Conservation (phyloP, 2,113 vertebrate species). For the Cephalopholis sonnerati region DNA sequence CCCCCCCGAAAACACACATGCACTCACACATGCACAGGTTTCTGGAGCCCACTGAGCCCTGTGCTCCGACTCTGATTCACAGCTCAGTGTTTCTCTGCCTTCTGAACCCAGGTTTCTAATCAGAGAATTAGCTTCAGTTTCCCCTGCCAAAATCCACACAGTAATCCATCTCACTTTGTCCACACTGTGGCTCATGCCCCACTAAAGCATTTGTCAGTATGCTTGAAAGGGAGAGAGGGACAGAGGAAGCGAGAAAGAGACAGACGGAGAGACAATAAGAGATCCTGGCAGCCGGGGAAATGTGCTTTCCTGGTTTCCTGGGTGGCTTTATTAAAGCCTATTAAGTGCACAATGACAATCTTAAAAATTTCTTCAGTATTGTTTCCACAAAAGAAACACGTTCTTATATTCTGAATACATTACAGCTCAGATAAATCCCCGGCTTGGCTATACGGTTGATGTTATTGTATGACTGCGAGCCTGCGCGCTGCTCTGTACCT, state of each 20-base stretch:
- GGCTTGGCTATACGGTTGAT: slow-evolving; percentile 5
- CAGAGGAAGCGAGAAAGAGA: slow-evolving; percentile 12
- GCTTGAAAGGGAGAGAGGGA: slow-evolving; percentile 36
- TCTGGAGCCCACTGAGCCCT: slow-evolving; percentile 36
- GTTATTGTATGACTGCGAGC: slow-evolving; percentile 27
- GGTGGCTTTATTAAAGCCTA: slow-evolving; percentile 68
- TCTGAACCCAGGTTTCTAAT: slow-evolving; percentile 79
- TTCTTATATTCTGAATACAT: slow-evolving; percentile 36
- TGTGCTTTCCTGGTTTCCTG: slow-evolving; percentile 46
- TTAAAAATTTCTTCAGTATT: slow-evolving; percentile 45
- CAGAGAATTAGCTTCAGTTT: slow-evolving; percentile 77
- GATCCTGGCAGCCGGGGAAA: slow-evolving; percentile 57
- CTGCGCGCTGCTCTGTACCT: slow-evolving; percentile 18
- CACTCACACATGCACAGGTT: slow-evolving; percentile 9
- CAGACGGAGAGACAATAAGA: slow-evolving; percentile 33
- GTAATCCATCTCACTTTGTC: slow-evolving; percentile 81
- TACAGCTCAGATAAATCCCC: slow-evolving; percentile 22
- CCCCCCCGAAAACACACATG: neutral
- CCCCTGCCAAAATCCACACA: slow-evolving; percentile 72
- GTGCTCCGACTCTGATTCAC: slow-evolving; percentile 62
- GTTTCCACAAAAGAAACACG: slow-evolving; percentile 47
- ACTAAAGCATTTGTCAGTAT: slow-evolving; percentile 58
- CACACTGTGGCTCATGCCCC: slow-evolving; percentile 68
- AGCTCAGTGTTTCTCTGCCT: slow-evolving; percentile 65
- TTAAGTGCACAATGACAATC: slow-evolving; percentile 56